Evolutionary conservation across 2,888 invertebrate species (phyloP), one percentile per base, ranked within the genome.

Genomic region (Dryococelus australis): DNA sequence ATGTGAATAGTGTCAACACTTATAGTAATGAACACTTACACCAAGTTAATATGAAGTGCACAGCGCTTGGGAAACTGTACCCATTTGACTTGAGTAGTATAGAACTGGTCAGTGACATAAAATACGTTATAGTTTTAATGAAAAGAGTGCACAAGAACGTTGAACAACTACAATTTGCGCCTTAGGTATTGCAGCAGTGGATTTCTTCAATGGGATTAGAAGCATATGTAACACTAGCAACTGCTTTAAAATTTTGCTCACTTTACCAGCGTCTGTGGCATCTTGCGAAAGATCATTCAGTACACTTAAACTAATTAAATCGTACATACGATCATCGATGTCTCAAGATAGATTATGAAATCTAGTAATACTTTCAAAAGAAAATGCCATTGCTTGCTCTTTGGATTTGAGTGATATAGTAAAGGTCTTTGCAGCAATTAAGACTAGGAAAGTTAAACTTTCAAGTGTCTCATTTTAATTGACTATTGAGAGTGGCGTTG

Each of bases 151-250:
- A 20, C 10, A 79, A 79, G 9, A 79, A 12, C n/a, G 79, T 12
- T 8, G 79, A 6, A 27, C 9, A 79, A 79, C 20, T n/a, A 47
- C 26, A 0, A n/a, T 79, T 79, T 79, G 10, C n/a, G 27, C 9
- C 27, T 79, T 16, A 20, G 79, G 79, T 12, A 79, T 79, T 79
- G 79, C 79, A 16, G 27, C 79, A n/a, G 27, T 24, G 20, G 16
- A 79, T 79, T 79, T 27, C 10, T 79, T 79, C 5, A 79, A 79
- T 79, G 79, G 13, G 79, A 79, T 79, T 79, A 79, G 79, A 79
- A 79, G 79, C 9, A 5, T 79, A 79, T 24, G 20, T 16, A 10
- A 79, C 79, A 12, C n/a, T 79, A 20, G 79, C 27, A 79, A 79
- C 79, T 0, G 9, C n/a, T 12, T 79, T 79, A 79, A 79, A 12